Percentiles rank a stretch among this genome's conserved stretches.
Evolutionary conservation across 30 jellyfish, hydroid and myxozoan genomes (phyloP).

Genomic region (Hydractinia echinata): DNA sequence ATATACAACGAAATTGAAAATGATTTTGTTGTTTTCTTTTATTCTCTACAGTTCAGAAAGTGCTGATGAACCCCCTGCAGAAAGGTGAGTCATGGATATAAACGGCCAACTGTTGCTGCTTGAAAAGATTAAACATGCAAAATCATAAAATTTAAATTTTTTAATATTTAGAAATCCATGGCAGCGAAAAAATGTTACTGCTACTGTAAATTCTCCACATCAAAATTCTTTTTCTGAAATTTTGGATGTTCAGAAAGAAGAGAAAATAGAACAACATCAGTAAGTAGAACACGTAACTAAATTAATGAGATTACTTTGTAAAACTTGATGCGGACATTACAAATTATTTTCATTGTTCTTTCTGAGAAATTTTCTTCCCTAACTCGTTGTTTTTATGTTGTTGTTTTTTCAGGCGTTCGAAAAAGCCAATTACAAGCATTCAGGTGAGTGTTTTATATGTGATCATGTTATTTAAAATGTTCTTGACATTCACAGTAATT

Average conservation of each 20-base stretch:
- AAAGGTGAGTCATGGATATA: too few relatives aligned
- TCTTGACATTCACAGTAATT: not conserved
- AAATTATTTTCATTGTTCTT: too few relatives aligned
- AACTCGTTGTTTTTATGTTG: not conserved
- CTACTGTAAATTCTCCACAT: conserved; percentile 41
- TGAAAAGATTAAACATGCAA: too few relatives aligned
- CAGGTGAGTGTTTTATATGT: conserved; percentile 40
- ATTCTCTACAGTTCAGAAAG: too few relatives aligned
- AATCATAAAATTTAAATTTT: too few relatives aligned
- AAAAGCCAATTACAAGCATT: conserved; percentile 51
- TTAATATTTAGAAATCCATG: not conserved
- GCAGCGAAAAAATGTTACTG: conserved; percentile 17
- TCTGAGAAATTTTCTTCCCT: too few relatives aligned
- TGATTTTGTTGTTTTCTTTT: too few relatives aligned
- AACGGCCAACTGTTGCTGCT: too few relatives aligned
- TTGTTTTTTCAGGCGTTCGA: conserved; percentile 35
- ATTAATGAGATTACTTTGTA: too few relatives aligned
- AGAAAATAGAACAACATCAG: conserved; percentile 35
- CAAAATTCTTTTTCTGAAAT: conserved; percentile 45
- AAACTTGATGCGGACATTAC: too few relatives aligned
- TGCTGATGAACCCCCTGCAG: too few relatives aligned
- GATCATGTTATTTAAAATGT: not conserved
- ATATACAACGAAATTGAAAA: too few relatives aligned
- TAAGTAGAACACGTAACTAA: not conserved
- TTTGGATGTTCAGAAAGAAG: conserved; percentile 42